Base-by-base conservation (phyloP, 2,113 vertebrate species). In the Zosterops lateralis region DNA sequence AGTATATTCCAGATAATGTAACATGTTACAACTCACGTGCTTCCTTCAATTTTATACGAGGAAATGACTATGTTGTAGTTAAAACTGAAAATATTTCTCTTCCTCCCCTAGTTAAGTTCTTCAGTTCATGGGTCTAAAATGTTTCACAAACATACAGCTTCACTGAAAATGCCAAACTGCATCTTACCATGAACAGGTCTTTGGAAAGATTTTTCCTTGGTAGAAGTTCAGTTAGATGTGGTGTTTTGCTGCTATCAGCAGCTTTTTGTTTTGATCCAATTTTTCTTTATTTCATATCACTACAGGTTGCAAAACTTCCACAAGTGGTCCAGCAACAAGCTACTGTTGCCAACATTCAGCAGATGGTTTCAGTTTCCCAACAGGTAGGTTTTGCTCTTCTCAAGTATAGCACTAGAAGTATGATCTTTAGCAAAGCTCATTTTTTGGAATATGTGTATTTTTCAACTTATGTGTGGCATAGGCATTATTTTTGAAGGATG, bases 281-380 rank as follows among this genome's bases (percentile, higher is more conserved):
- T 9, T 67, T 73, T 31, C 34, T 91, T 71, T 51, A 31, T 85
- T 78, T 92, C 9, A 2, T 74, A 8, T 84, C 78, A 12, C 36
- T 86, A 5, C 84, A 99, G 98, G 98, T 99, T 93, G 95, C 98
- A 95, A 99, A 99, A 95, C 95, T 98, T 67, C 98, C 98, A 10
- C 98, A 98, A 90, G 98, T 98, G 87, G 98, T 99, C 83, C 98
- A 98, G 83, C 98, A 98, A 48, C 98, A 98, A 89, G 71, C 98
- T 34, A 66, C 98, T 13, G 97, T 98, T 95, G 97, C 98, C 93
- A 98, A 97, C 94, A 98, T 99, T 92, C 98, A 98, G 54, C 98
- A 99, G 92, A 98, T 99, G 81, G 98, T 99, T 84, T 98, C 98
- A 11, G 98, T 98, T 93, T 97, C 98, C 45, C 99, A 99, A 90